These are phyloP conservation scores for Nymphalis polychloros DNA, from an alignment of 2,888 invertebrate genomes.

Conservation along the genomic window DNA sequence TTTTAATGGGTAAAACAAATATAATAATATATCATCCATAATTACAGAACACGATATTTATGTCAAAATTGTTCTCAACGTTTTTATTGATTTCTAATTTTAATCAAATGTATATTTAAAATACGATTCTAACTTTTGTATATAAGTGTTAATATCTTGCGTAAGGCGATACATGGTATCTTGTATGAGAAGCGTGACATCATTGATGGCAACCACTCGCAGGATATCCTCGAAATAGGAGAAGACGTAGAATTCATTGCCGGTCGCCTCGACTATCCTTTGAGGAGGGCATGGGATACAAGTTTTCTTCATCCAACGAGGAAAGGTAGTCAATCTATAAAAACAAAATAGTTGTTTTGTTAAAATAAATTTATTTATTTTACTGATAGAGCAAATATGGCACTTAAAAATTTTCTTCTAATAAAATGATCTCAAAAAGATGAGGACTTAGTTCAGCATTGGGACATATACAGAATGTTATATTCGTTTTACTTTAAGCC, in stretches of 20 bases:
- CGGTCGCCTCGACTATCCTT: slow-evolving; percentile 78
- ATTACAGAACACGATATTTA: no score
- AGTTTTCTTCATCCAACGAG: slow-evolving; percentile 92
- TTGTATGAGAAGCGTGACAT: slow-evolving; percentile 84
- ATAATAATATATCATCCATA: no score
- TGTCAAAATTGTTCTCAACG: no score
- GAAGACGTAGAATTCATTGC: slow-evolving; percentile 83
- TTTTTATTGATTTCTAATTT: no score
- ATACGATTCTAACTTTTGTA: slow-evolving; percentile 72
- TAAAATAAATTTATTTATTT: neutral
- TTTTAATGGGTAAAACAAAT: no score
- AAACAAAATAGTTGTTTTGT: no score
- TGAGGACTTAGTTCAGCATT: no score
- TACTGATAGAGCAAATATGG: neutral
- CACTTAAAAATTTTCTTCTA: no score
- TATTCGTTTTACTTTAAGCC: no score
- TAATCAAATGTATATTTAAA: no score
- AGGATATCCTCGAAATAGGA: slow-evolving; percentile 91
- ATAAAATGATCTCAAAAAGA: no score
- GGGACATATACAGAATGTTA: no score
- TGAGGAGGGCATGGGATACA: slow-evolving; percentile 88
- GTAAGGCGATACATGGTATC: slow-evolving; percentile 85
- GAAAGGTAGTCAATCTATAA: slow-evolving; percentile 85
- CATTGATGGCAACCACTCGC: slow-evolving; percentile 86
- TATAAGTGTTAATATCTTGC: slow-evolving; percentile 83